Conservation (phyloP, 2,797 vertebrate species). For the Alosa sapidissima region DNA sequence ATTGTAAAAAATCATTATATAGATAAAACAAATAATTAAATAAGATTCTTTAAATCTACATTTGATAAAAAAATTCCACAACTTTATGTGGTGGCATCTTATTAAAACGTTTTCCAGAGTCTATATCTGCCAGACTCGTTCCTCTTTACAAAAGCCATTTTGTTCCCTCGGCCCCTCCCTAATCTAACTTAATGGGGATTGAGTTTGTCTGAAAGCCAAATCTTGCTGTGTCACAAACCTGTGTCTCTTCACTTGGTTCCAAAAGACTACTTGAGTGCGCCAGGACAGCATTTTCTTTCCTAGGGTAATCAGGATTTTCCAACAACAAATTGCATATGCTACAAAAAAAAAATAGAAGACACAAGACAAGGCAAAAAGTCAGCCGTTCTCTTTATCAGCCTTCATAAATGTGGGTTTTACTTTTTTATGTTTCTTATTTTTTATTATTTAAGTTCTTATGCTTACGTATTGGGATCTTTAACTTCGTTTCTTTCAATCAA, state of each 20-base stretch:
- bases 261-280: constrained; percentile 88
- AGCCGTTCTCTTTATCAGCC: not conserved
- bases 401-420: not conserved
- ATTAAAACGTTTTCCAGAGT: too few species aligned
- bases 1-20: too few species aligned
- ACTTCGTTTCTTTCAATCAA: constrained; percentile 79
- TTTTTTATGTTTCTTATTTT: not conserved
- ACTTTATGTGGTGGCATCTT: too few species aligned
- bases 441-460: not conserved
- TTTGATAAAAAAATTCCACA: too few species aligned
- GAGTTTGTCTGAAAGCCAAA: not conserved
- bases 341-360: constrained; percentile 62
- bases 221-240: constrained; percentile 70
- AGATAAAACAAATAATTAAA: too few species aligned
- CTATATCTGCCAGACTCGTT: too few species aligned
- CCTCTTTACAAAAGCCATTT: too few species aligned
- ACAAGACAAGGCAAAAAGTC: constrained; percentile 3
- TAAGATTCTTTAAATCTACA: too few species aligned
- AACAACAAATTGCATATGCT: constrained; percentile 96
- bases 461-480: constrained; percentile 81
- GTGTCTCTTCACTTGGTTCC: constrained; percentile 84
- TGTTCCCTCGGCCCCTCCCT: too few species aligned
- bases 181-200: too few species aligned
- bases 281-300: constrained; percentile 78
- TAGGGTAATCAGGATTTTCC: constrained; percentile 91